These are phyloP conservation scores for Coptotermes formosanus DNA, from an alignment of 1,140 invertebrate species.

Conservation along the genomic window DNA sequence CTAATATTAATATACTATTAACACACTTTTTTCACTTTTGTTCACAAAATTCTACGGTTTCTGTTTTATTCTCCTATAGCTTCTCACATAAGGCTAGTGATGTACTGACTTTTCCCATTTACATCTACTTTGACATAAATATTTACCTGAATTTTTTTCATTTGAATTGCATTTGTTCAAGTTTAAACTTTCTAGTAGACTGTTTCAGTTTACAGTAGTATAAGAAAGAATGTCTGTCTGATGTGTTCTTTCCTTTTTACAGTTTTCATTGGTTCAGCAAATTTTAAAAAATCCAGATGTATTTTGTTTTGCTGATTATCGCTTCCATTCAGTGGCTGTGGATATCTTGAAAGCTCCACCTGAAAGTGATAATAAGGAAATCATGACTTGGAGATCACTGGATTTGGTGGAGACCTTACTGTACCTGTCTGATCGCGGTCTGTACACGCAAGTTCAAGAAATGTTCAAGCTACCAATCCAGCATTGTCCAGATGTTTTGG, in stretches of 20 bases:
- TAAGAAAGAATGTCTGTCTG: too few relatives aligned
- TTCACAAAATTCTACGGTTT: too few relatives aligned
- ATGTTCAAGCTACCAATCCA: slow-evolving; percentile 89
- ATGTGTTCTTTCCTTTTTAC: slow-evolving; percentile 38
- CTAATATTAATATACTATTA: too few relatives aligned
- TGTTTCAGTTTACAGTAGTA: too few relatives aligned
- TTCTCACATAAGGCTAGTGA: too few relatives aligned
- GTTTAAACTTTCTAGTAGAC: too few relatives aligned
- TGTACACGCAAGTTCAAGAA: slow-evolving; percentile 79
- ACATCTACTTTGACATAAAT: too few relatives aligned
- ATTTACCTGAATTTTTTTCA: too few relatives aligned
- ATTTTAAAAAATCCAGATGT: slow-evolving; percentile 89
- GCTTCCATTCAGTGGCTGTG: slow-evolving; percentile 78
- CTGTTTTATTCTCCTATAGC: too few relatives aligned
- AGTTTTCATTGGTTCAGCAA: slow-evolving; percentile 83
- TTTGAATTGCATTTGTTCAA: too few relatives aligned
- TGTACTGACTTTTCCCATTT: too few relatives aligned
- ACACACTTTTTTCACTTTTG: too few relatives aligned
- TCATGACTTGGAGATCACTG: slow-evolving; percentile 86
- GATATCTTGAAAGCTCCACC: slow-evolving; percentile 90
- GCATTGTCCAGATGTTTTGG: slow-evolving; percentile 90
- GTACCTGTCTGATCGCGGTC: slow-evolving; percentile 81
- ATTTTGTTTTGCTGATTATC: slow-evolving; percentile 91
- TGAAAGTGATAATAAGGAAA: slow-evolving; percentile 89
- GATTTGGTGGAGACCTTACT: slow-evolving; percentile 88